These are phyloP conservation scores for Trichosurus vulpecula DNA, from an alignment of 2,797 vertebrate genomes.

Conservation along the genomic window DNA sequence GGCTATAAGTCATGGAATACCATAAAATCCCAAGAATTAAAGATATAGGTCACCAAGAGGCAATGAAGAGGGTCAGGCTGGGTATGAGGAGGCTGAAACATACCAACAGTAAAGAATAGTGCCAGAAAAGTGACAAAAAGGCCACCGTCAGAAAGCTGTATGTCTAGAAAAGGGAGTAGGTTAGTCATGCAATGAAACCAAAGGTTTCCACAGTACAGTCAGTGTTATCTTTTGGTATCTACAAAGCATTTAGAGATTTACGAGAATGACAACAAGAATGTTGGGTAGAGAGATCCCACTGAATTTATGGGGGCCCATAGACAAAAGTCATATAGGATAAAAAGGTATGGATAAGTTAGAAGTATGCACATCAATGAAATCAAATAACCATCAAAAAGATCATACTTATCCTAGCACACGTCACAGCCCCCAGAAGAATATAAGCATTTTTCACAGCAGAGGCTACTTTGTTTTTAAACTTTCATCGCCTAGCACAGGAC, in stretches of 20 bases:
- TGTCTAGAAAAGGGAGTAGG: neutral
- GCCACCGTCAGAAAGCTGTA: neutral
- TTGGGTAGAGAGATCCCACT: neutral
- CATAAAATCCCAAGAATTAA: neutral
- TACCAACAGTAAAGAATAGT: neutral
- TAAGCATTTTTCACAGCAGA: neutral
- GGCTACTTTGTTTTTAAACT: neutral
- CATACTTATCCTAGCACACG: neutral
- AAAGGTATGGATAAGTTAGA: neutral
- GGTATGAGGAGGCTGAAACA: neutral
- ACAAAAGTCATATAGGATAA: neutral
- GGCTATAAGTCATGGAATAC: neutral
- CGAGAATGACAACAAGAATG: neutral
- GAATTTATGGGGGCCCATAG: neutral
- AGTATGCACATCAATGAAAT: neutral
- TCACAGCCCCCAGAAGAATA: neutral
- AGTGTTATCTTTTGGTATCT: neutral
- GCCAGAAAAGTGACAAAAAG: neutral
- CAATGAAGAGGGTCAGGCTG: neutral
- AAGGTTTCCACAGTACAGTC: neutral
- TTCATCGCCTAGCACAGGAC: neutral
- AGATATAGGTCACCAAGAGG: neutral
- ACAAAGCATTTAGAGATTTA: neutral
- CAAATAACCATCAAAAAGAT: neutral
- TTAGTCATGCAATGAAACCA: no score